These are phyloP conservation scores for Ceyx margarethae DNA, from an alignment of 2,113 vertebrate genomes.

Conservation along the genomic window DNA sequence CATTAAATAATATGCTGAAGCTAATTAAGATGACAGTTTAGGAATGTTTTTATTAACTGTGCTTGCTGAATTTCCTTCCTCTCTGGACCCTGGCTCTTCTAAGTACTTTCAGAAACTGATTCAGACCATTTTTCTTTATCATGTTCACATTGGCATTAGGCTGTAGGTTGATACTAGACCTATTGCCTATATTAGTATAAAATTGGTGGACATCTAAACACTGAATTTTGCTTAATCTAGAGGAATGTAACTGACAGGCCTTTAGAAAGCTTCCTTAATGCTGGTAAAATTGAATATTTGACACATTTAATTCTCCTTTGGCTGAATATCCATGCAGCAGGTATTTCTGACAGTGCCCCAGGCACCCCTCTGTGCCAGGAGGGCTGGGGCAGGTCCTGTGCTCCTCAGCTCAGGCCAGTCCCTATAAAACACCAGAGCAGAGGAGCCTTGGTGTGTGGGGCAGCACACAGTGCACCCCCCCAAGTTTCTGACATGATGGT, in stretches of 20 bases:
- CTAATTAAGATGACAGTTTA: conserved; percentile 50
- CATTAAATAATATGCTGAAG: conserved; percentile 48
- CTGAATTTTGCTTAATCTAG: not conserved
- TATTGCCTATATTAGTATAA: not conserved
- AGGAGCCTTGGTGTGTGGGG: not conserved
- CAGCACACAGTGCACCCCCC: rapidly evolving
- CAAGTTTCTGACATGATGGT: not conserved
- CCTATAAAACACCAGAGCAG: not conserved
- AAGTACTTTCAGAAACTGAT: not conserved
- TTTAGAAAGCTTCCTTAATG: not conserved
- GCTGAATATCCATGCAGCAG: not conserved
- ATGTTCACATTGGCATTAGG: not conserved
- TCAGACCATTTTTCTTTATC: not conserved
- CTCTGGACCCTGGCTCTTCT: not conserved
- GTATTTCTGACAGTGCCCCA: not conserved
- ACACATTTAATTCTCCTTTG: not conserved
- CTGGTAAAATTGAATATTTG: not conserved
- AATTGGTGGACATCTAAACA: not conserved
- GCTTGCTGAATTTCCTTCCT: conserved; percentile 15
- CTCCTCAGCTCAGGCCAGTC: not conserved
- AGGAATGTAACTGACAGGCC: not conserved
- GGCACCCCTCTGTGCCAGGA: not conserved
- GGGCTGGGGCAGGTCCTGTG: not conserved
- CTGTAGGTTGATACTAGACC: not conserved
- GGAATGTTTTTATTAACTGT: conserved; percentile 46